A percentile compares a stretch with the other conserved stretches of the same genome.
These are phyloP conservation scores for Lanius ludovicianus DNA, from an alignment of 2,113 vertebrate genomes.

Conservation along the genomic window DNA sequence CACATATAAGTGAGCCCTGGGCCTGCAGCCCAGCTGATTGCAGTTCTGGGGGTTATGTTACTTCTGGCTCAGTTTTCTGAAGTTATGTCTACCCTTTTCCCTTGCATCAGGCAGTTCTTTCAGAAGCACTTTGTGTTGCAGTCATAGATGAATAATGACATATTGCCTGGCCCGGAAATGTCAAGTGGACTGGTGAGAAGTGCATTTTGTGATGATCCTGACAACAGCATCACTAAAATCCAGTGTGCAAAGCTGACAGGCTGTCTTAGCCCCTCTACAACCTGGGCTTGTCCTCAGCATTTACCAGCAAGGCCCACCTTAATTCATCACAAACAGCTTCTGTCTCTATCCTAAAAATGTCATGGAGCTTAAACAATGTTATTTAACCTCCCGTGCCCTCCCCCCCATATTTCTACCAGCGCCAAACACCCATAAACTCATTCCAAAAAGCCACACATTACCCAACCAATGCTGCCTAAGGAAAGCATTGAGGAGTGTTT, in stretches of 20 bases:
- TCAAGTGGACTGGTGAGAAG: not conserved
- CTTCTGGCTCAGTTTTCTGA: not conserved
- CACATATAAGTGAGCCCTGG: not conserved
- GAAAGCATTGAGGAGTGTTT: conserved; percentile 72
- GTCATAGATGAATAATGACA: not conserved
- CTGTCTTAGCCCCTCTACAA: not conserved
- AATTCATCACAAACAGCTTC: not conserved
- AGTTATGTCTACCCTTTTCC: not conserved
- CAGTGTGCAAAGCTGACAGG: not conserved
- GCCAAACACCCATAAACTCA: conserved; percentile 42
- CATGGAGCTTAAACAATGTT: conserved; percentile 40
- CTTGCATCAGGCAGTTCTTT: not conserved
- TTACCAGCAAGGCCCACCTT: not conserved
- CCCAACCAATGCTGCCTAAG: conserved; percentile 51
- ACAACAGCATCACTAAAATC: not conserved
- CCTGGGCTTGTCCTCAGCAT: not conserved
- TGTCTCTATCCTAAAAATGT: conserved; percentile 10
- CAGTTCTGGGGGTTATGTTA: not conserved
- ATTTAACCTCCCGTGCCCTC: conserved; percentile 46
- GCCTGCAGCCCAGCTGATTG: not conserved
- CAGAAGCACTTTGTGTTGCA: not conserved
- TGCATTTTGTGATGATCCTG: not conserved
- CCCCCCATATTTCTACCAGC: conserved; percentile 18
- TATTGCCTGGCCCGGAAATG: not conserved
- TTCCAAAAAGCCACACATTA: conserved; percentile 56